Percentiles rank a stretch among this genome's conserved stretches.
Evolutionary conservation across 2,888 invertebrate species (phyloP).

Genomic region (Trypoxylon attenuatum): DNA sequence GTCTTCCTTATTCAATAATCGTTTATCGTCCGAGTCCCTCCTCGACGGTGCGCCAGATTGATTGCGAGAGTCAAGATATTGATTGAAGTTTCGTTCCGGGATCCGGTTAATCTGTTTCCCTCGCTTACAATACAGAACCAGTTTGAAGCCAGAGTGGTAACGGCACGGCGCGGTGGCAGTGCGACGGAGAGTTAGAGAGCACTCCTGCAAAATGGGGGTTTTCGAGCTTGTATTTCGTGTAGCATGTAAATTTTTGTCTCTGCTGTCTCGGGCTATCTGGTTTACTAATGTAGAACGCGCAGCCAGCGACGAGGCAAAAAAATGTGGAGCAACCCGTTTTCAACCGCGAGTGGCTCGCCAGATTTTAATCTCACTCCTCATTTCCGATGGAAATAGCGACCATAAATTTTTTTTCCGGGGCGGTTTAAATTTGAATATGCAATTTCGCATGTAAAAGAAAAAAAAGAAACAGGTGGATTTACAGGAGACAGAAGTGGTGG

Average conservation of each 20-base stretch:
- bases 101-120: neutral
- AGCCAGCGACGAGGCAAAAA: neutral
- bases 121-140: neutral
- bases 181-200: too few species aligned
- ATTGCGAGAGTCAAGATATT: neutral
- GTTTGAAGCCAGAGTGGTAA: neutral
- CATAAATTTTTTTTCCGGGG: neutral
- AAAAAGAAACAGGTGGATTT: too few species aligned
- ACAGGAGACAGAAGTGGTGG: too few species aligned
- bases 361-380: neutral
- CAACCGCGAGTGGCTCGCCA: neutral
- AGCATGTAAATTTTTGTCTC: neutral
- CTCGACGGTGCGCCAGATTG: neutral
- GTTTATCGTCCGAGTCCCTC: neutral
- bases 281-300: neutral
- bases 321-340: neutral
- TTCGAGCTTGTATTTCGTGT: neutral
- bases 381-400: neutral
- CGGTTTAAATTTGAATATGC: too few species aligned
- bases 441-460: too few species aligned
- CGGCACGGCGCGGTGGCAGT: neutral
- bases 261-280: neutral
- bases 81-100: neutral
- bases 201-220: neutral
- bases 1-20: constrained; percentile 4